phyloP scores from a whole-genome alignment of 2,797 vertebrate genomes.

The Poeciliopsis infans region DNA sequence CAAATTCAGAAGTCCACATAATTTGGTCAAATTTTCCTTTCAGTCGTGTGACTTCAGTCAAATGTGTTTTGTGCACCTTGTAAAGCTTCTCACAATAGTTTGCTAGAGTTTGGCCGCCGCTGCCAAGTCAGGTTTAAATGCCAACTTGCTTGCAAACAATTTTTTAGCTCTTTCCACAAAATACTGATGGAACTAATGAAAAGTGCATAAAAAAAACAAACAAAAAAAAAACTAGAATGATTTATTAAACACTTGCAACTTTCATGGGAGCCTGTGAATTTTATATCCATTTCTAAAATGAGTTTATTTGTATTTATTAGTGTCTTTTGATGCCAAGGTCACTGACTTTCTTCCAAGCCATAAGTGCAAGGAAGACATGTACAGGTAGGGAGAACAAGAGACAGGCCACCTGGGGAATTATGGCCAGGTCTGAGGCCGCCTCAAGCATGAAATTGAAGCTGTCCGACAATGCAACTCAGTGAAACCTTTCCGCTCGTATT shows the following conservation, averaged over 20 bases:
- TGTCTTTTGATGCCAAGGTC: conserved; percentile 31
- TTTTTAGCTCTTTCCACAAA: background rate
- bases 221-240: conserved; percentile 11
- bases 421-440: conserved; percentile 57
- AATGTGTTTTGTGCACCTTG: background rate
- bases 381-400: conserved; percentile 25
- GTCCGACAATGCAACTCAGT: conserved; percentile 72
- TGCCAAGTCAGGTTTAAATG: background rate
- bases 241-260: background rate
- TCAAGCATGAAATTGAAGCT: conserved; percentile 87
- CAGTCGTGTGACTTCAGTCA: background rate
- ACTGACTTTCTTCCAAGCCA: conserved; percentile 29
- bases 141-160: background rate
- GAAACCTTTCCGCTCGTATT: conserved; percentile 75
- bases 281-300: conserved; percentile 5
- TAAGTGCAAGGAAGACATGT: conserved; percentile 20
- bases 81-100: background rate
- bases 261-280: background rate
- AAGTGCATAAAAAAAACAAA: conserved; percentile 9
- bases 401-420: conserved; percentile 82
- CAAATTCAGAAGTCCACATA: background rate
- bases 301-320: conserved; percentile 11
- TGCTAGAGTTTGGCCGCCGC: background rate
- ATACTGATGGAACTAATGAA: background rate
- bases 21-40: background rate